Evolutionary conservation across 2,797 vertebrate species (phyloP).

Genomic region (Vultur gryphus): DNA sequence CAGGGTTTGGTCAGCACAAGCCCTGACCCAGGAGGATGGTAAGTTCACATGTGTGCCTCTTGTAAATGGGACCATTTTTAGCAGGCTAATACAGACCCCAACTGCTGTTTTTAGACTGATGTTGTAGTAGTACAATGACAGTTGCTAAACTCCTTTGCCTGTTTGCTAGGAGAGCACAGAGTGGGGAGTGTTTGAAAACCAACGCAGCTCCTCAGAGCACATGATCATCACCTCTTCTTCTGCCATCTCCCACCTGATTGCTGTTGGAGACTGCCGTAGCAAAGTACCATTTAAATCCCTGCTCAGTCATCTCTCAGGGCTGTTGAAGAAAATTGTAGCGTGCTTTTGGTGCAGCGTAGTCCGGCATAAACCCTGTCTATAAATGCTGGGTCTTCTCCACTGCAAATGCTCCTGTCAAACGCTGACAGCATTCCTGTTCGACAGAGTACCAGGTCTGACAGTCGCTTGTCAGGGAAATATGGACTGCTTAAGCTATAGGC

Average conservation of each 20-base stretch:
- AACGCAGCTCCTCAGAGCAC: background rate
- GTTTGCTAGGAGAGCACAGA: background rate
- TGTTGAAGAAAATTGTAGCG: background rate
- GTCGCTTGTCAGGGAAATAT: background rate
- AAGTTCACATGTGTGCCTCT: background rate
- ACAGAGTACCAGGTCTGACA: background rate
- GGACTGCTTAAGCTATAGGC: background rate
- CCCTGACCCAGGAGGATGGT: background rate
- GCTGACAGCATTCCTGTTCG: background rate
- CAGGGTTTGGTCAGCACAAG: background rate
- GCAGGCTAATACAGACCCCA: background rate
- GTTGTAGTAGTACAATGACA: background rate
- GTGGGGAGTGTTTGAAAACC: background rate
- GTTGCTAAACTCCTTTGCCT: background rate
- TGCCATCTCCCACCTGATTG: accelerated
- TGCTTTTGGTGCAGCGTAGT: background rate
- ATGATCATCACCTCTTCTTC: background rate
- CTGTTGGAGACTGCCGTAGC: background rate
- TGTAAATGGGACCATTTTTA: background rate
- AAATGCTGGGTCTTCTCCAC: background rate
- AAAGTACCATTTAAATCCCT: background rate
- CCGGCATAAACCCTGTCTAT: background rate
- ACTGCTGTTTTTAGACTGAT: background rate
- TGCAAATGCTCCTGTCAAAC: background rate
- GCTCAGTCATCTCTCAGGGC: accelerated